A percentile compares a stretch with the other conserved stretches of the same genome.
These are phyloP conservation scores for Zalophus californianus DNA, from an alignment of 2,797 vertebrate genomes.

Conservation along the genomic window DNA sequence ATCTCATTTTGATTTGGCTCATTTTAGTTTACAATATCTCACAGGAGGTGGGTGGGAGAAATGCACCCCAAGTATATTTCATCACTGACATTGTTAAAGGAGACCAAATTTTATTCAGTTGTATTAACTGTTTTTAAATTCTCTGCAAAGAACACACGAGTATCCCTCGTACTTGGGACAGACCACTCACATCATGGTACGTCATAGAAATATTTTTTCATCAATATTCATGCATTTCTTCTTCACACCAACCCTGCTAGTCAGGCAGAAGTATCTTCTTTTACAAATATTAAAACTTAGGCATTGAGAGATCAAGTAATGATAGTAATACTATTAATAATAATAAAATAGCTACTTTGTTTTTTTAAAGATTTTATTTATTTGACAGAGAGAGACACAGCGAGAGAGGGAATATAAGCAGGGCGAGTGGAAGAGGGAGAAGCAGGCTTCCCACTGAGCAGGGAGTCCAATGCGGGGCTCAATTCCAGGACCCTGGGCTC, in stretches of 20 bases:
- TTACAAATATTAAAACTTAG: slow-evolving; percentile 21
- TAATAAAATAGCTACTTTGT: too few species aligned
- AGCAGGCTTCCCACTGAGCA: too few species aligned
- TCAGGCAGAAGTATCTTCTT: background rate
- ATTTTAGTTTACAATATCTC: background rate
- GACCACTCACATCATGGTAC: background rate
- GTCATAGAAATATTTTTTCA: background rate
- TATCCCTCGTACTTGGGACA: background rate
- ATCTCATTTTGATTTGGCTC: background rate
- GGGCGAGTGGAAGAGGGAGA: too few species aligned
- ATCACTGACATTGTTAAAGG: background rate
- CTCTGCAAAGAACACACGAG: background rate
- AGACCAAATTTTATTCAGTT: background rate
- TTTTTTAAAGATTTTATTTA: too few species aligned
- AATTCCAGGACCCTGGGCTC: too few species aligned
- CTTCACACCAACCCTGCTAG: background rate
- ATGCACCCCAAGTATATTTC: background rate
- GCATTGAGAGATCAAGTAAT: background rate
- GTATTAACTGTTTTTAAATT: background rate
- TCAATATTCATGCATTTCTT: background rate
- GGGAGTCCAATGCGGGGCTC: too few species aligned
- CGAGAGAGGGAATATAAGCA: too few species aligned
- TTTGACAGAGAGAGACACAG: too few species aligned
- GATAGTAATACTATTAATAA: background rate
- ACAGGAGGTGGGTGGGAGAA: background rate